phyloP scores from a whole-genome alignment of 2,888 invertebrate species.

The Harmothoe impar region DNA sequence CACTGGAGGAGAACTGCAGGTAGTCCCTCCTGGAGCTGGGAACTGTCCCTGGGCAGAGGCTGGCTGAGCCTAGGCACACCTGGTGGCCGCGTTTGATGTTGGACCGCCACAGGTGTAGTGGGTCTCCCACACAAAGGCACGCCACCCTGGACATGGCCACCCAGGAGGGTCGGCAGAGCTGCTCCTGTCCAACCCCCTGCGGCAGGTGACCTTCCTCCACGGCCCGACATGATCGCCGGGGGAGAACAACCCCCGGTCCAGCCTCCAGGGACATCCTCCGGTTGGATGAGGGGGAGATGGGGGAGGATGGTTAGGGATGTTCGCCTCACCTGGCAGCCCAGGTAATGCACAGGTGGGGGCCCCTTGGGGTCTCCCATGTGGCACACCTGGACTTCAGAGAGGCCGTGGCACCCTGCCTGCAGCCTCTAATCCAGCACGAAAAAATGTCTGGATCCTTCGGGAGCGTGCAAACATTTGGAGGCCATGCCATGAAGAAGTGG shows the following conservation, averaged over 20 bases:
- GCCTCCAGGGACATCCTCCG: not conserved
- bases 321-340: not conserved
- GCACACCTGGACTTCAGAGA: conserved; percentile 11
- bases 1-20: not conserved
- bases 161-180: conserved; percentile 9
- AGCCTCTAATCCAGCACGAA: not conserved
- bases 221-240: conserved; percentile 8
- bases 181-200: conserved; percentile 31
- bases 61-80: conserved; percentile 11
- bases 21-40: conserved; percentile 29
- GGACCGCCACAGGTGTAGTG: conserved; percentile 44
- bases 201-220: conserved; percentile 58
- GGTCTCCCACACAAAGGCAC: conserved; percentile 24
- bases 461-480: conserved; percentile 4
- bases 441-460: not conserved
- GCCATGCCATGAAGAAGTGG: conserved; percentile 9
- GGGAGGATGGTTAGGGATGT: not conserved
- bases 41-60: conserved; percentile 50
- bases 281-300: not conserved
- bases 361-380: conserved; percentile 30
- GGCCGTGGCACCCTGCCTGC: not conserved
- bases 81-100: conserved; percentile 50
- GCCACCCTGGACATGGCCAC: conserved; percentile 34
- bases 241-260: not conserved
- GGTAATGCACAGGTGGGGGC: conserved; percentile 28